These are phyloP conservation scores for Typhlichthys subterraneus DNA, from an alignment of 2,797 vertebrate species.

Conservation along the genomic window DNA sequence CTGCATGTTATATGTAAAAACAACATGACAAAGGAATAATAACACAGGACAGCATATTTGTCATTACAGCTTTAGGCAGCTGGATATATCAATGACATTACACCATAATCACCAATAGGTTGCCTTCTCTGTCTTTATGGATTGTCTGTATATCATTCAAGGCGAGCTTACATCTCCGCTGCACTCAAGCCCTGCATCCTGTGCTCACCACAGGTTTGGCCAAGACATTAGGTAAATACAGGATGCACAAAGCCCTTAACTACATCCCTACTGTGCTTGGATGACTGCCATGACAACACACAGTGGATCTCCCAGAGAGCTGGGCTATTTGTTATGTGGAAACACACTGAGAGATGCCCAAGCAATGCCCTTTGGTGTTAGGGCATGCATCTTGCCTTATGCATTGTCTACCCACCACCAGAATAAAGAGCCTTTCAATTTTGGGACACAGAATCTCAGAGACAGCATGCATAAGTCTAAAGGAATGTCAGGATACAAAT, in stretches of 20 bases:
- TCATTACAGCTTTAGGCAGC: constrained; percentile 37
- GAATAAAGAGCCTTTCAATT: constrained; percentile 39
- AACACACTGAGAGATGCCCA: constrained; percentile 72
- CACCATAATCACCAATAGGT: constrained; percentile 9
- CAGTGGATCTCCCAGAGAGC: constrained; percentile 54
- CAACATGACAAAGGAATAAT: constrained; percentile 1
- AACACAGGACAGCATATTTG: constrained; percentile 7
- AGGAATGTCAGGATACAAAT: constrained; percentile 64
- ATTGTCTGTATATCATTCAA: constrained; percentile 27
- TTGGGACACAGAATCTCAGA: constrained; percentile 39
- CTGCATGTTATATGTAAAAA: background rate
- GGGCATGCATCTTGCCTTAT: constrained; percentile 43
- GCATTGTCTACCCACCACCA: constrained; percentile 38
- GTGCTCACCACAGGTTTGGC: constrained; percentile 50
- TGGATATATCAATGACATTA: too few relatives aligned
- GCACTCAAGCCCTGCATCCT: constrained; percentile 56
- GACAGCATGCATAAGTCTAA: constrained; percentile 46
- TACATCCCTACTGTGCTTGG: constrained; percentile 61
- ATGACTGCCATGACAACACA: constrained; percentile 66
- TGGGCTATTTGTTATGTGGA: constrained; percentile 47
- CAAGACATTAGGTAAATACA: constrained; percentile 67
- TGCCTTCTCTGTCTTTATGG: constrained; percentile 36
- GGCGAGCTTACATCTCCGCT: constrained; percentile 30
- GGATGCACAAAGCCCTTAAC: constrained; percentile 65
- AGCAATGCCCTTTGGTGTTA: constrained; percentile 51